Percentiles rank a stretch among this genome's conserved stretches.
phyloP scores from a whole-genome alignment of 2,888 invertebrate species.

The Poecilobothrus nobilitatus region DNA sequence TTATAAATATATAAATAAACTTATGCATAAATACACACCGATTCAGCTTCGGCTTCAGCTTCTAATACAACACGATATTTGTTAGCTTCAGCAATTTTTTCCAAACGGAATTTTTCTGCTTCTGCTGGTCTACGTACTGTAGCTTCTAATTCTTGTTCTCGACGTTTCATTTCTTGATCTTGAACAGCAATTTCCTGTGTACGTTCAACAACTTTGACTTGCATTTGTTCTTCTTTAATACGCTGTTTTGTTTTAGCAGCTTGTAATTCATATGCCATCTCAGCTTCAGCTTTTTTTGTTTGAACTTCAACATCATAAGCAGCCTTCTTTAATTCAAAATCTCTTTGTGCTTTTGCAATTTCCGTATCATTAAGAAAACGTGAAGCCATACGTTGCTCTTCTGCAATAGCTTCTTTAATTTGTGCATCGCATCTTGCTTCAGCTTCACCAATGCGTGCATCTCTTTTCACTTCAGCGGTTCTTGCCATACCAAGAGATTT shows the following conservation, averaged over 20 bases:
- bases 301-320: slow-evolving; percentile 96
- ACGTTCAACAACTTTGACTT: slow-evolving; percentile 84
- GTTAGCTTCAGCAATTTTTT: slow-evolving; percentile 92
- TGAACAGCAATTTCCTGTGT: slow-evolving; percentile 90
- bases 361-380: slow-evolving; percentile 92
- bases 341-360: slow-evolving; percentile 92
- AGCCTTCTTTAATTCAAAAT: slow-evolving; percentile 95
- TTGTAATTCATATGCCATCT: slow-evolving; percentile 87
- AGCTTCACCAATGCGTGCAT: slow-evolving; percentile 94
- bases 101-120: slow-evolving; percentile 83
- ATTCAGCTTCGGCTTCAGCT: slow-evolving; percentile 92
- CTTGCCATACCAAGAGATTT: slow-evolving; percentile 91
- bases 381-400: slow-evolving; percentile 92
- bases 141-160: slow-evolving; percentile 87
- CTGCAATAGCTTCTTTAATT: slow-evolving; percentile 77
- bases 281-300: slow-evolving; percentile 79
- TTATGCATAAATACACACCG: slow-evolving; percentile 45
- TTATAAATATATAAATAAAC: background rate
- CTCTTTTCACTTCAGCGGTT: slow-evolving; percentile 89
- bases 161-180: slow-evolving; percentile 89
- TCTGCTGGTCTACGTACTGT: slow-evolving; percentile 90
- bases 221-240: slow-evolving; percentile 96
- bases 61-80: slow-evolving; percentile 80
- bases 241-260: slow-evolving; percentile 93
- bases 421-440: slow-evolving; percentile 84